Conservation (phyloP, 2,888 invertebrate genomes). For the Heliconius aoede region DNA sequence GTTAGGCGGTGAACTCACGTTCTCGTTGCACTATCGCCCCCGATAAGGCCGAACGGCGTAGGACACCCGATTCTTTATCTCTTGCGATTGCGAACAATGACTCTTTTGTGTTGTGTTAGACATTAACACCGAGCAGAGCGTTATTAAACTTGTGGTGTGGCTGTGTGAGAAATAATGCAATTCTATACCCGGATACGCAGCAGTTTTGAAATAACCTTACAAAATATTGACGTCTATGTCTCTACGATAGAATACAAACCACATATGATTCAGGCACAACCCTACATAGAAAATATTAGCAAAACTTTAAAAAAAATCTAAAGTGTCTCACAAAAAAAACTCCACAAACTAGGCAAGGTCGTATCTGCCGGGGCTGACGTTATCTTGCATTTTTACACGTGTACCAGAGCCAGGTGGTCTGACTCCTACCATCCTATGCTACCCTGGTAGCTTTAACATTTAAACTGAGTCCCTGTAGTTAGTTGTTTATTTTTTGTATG, state of each 20-base stretch:
- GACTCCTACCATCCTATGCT: conserved; percentile 19
- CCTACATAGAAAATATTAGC: background rate
- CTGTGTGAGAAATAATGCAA: background rate
- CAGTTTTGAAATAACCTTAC: background rate
- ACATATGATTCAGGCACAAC: background rate
- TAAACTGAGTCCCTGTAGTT: conserved; percentile 4
- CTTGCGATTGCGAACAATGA: conserved; percentile 19
- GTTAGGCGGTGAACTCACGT: conserved; percentile 36
- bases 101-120: conserved; percentile 11
- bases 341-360: conserved; percentile 16
- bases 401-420: conserved; percentile 26
- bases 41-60: conserved; percentile 32
- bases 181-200: background rate
- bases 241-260: no score
- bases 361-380: conserved; percentile 20
- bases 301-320: background rate
- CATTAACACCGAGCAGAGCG: conserved; percentile 8
- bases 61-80: conserved; percentile 25
- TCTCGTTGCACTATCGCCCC: conserved; percentile 35
- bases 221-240: no score
- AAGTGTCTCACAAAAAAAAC: background rate
- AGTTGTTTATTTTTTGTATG: conserved; percentile 13
- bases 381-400: conserved; percentile 33
- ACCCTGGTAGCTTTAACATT: conserved; percentile 35
- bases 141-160: background rate